Evolutionary conservation across 2,113 vertebrate species (phyloP), one percentile per base, ranked within the genome.

Genomic region (Myxocyprinus asiaticus): DNA sequence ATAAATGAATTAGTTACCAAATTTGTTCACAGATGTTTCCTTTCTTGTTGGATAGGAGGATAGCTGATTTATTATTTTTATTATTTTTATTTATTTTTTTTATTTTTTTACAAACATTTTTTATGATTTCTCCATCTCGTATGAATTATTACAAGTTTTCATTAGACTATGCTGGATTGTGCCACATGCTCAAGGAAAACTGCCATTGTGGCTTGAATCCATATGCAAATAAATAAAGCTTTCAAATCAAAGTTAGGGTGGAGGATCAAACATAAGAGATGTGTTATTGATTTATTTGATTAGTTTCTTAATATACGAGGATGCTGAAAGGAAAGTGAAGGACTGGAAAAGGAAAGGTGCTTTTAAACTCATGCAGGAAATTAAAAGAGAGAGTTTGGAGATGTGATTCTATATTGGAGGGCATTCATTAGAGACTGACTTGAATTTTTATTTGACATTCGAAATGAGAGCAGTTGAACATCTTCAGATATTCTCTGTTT

Each of bases 241-340:
- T 74, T 77, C 77, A 80, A 82, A 83, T 81, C 78, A 78, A 81
- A 77, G 81, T 78, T 77, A 81, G 63, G 78, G 47, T 67, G 56
- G 76, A 77, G 72, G 79, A 72, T 75, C 76, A 77, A 82, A 86
- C 81, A 84, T 75, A 78, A 78, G 72, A 81, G 64, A 79, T 65
- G 72, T 68, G 65, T 83, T 81, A 86, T 82, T 81, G 78, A 84
- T 84, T 82, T 81, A 81, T 85, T 79, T 81, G 72, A 83, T 85
- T 83, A 77, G 72, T 85, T 83, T 81, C 50, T 63, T 81, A 76
- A 80, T 66, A 76, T 82, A 56, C 76, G 78, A 62, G 33, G 64
- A 53, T 42, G 51, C 72, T 67, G 59, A 75, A 76, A 62, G 53
- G 55, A 71, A 55, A 17, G 53, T 33, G 22, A 61, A 53, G 8